These are phyloP conservation scores for Eurystomus gularis DNA, from an alignment of 2,113 vertebrate species.

Conservation along the genomic window DNA sequence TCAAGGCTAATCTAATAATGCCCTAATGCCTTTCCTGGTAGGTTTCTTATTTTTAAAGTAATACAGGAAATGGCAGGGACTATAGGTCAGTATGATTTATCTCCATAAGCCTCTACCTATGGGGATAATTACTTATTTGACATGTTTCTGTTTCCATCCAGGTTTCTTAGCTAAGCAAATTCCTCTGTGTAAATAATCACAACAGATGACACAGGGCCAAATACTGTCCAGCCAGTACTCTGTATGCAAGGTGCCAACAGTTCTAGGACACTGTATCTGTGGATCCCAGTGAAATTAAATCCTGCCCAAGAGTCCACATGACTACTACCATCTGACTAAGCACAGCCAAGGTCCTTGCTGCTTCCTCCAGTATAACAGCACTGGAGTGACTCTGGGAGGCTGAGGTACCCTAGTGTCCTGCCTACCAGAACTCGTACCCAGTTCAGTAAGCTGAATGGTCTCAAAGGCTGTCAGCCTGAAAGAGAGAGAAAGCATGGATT, in stretches of 20 bases:
- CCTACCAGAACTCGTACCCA: neutral
- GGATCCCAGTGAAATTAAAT: neutral
- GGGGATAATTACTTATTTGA: neutral
- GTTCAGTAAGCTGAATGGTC: neutral
- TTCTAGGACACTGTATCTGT: neutral
- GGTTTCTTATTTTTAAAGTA: constrained; percentile 3
- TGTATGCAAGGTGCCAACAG: neutral
- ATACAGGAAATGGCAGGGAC: neutral
- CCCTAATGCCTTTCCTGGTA: neutral
- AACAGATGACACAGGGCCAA: neutral
- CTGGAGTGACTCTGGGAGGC: neutral
- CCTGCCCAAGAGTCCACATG: neutral
- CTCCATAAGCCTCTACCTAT: neutral
- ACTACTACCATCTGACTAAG: neutral
- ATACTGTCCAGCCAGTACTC: neutral
- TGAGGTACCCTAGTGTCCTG: neutral
- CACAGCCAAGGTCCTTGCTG: neutral
- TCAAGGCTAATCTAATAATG: neutral
- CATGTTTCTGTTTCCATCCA: neutral
- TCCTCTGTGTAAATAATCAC: neutral
- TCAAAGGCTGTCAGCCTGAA: neutral
- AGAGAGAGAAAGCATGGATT: neutral
- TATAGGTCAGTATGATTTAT: neutral
- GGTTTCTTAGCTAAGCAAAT: constrained; percentile 2
- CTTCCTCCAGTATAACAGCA: neutral